phyloP scores from a whole-genome alignment of 2,888 invertebrate genomes.

The Melieria picta region DNA sequence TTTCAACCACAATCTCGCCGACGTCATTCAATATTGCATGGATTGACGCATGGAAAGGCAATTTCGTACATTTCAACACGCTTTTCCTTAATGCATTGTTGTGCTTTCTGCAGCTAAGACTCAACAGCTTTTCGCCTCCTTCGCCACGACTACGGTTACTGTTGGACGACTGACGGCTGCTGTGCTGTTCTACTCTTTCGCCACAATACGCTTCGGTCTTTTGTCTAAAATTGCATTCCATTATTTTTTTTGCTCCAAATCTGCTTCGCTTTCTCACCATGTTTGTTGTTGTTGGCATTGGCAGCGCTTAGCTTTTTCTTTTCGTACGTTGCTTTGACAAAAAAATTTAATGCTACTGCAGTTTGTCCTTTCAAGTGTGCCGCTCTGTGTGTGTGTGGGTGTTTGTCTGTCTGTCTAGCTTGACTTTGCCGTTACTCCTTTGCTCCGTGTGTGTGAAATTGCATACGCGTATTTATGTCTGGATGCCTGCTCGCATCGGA shows the following conservation, averaged over 20 bases:
- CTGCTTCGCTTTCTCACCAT: slow-evolving; percentile 17
- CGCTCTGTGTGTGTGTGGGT: not conserved
- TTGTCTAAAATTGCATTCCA: slow-evolving; percentile 34
- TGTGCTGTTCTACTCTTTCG: too few relatives aligned
- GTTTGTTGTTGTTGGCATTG: not conserved
- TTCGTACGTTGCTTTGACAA: not conserved
- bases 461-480: too few relatives aligned
- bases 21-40: too few relatives aligned
- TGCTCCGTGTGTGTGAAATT: too few relatives aligned
- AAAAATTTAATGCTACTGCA: not conserved
- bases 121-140: too few relatives aligned
- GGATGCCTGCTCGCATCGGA: slow-evolving; percentile 18
- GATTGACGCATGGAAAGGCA: too few relatives aligned
- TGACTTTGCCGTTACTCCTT: slow-evolving; percentile 3
- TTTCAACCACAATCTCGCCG: too few relatives aligned
- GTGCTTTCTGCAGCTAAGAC: too few relatives aligned
- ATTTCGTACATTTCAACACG: too few relatives aligned
- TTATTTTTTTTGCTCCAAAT: slow-evolving; percentile 27
- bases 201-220: slow-evolving; percentile 6
- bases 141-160: too few relatives aligned
- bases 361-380: slow-evolving; percentile 15
- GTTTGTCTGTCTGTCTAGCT: not conserved
- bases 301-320: not conserved
- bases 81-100: too few relatives aligned
- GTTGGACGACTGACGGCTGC: too few relatives aligned